These are phyloP conservation scores for Aricia artaxerxes DNA, from an alignment of 2,888 invertebrate species.

Conservation along the genomic window DNA sequence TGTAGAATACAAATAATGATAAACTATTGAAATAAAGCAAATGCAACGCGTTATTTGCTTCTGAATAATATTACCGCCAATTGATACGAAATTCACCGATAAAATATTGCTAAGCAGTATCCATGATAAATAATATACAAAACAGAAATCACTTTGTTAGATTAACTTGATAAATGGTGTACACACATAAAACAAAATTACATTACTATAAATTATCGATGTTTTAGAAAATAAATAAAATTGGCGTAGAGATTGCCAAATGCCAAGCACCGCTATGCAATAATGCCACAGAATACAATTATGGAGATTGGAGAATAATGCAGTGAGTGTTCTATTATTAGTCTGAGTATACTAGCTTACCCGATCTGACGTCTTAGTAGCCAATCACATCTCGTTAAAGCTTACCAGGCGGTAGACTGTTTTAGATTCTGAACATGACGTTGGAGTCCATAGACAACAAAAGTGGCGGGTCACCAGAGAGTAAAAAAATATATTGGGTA, in stretches of 20 bases:
- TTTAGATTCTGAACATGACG: background rate
- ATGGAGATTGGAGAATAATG: background rate
- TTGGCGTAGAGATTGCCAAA: conserved; percentile 67
- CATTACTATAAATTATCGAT: conserved; percentile 54
- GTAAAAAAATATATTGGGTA: too few species aligned
- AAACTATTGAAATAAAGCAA: conserved; percentile 19
- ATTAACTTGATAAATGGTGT: conserved; percentile 42
- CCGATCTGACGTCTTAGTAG: background rate
- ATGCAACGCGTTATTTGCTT: conserved; percentile 38
- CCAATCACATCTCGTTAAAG: background rate
- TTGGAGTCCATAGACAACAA: background rate
- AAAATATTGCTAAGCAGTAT: conserved; percentile 51
- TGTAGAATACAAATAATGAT: conserved; percentile 21
- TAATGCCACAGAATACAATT: conserved; percentile 33
- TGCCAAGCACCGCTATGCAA: conserved; percentile 75
- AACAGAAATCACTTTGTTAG: conserved; percentile 41
- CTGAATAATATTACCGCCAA: conserved; percentile 68
- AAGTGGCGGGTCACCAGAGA: too few species aligned
- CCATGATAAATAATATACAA: conserved; percentile 45
- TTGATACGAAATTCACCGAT: conserved; percentile 47
- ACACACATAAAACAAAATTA: conserved; percentile 35
- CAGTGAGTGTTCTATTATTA: background rate
- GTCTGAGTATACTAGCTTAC: background rate
- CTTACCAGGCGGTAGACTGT: background rate
- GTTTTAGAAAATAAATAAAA: conserved; percentile 56